These are phyloP conservation scores for Acronicta alni DNA, from an alignment of 2,888 invertebrate species.

Conservation along the genomic window DNA sequence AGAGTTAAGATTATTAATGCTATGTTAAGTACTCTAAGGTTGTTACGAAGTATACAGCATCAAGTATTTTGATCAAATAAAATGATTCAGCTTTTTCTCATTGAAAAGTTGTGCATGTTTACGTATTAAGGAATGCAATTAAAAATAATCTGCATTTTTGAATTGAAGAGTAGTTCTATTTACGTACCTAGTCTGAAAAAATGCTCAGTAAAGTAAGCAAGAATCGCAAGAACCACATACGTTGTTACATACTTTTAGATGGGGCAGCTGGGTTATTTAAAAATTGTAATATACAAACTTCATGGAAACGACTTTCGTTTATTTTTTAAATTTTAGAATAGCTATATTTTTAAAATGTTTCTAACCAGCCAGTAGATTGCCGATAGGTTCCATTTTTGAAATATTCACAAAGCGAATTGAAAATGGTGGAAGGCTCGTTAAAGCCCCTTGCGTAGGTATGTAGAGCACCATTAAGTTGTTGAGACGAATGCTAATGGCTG, in stretches of 20 bases:
- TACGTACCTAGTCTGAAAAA: slow-evolving; percentile 27
- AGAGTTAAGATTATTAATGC: slow-evolving; percentile 2
- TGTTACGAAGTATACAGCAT: slow-evolving; percentile 3
- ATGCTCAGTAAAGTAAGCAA: slow-evolving; percentile 24
- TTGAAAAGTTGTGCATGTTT: slow-evolving; percentile 39
- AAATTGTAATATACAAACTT: slow-evolving; percentile 26
- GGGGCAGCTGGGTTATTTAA: slow-evolving; percentile 25
- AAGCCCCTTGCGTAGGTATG: slow-evolving; percentile 61
- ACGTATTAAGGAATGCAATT: slow-evolving; percentile 45
- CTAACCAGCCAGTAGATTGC: slow-evolving; percentile 16
- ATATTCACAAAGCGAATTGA: slow-evolving; percentile 62
- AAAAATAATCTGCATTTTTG: slow-evolving; percentile 33
- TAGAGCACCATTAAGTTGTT: slow-evolving; percentile 80
- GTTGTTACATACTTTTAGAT: slow-evolving; percentile 8
- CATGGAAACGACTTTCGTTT: slow-evolving; percentile 15
- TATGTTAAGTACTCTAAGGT: not conserved
- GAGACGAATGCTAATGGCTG: slow-evolving; percentile 83
- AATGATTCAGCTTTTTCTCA: not conserved
- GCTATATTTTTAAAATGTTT: slow-evolving; percentile 13
- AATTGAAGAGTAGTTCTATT: slow-evolving; percentile 41
- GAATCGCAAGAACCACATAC: slow-evolving; percentile 12
- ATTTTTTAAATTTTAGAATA: slow-evolving; percentile 21
- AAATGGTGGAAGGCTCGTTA: slow-evolving; percentile 60
- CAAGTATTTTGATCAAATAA: not conserved
- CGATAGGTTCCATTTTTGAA: slow-evolving; percentile 37